Percentiles rank a stretch among this genome's conserved stretches.
These are phyloP conservation scores for Glyptemys insculpta DNA, from an alignment of 2,797 vertebrate genomes.

Conservation along the genomic window DNA sequence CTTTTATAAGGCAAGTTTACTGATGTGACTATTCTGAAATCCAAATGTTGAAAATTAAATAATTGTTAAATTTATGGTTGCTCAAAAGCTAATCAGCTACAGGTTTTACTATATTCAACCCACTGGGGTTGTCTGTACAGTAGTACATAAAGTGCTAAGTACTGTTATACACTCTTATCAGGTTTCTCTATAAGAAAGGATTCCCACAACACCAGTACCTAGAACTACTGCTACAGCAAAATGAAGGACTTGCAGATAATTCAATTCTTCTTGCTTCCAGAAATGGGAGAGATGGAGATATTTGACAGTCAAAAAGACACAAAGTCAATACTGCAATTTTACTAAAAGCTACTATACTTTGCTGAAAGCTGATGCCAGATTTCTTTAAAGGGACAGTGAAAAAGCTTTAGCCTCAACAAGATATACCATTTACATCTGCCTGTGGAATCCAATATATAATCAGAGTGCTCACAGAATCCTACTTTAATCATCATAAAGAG, in stretches of 20 bases:
- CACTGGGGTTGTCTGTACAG: not conserved
- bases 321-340: not conserved
- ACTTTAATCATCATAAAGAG: not conserved
- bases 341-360: not conserved
- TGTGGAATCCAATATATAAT: not conserved
- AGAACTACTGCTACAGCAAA: not conserved
- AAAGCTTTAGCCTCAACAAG: not conserved
- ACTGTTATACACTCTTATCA: not conserved
- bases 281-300: not conserved
- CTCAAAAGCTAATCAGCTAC: constrained; percentile 22
- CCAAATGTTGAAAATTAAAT: not conserved
- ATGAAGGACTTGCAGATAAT: not conserved
- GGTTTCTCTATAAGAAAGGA: not conserved
- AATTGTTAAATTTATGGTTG: not conserved
- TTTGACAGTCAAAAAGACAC: not conserved
- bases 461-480: not conserved
- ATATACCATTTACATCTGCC: not conserved
- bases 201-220: not conserved
- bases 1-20: not conserved
- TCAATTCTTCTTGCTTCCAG: not conserved
- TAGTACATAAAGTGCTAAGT: not conserved
- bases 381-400: not conserved
- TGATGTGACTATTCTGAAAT: not conserved
- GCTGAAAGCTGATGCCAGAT: not conserved
- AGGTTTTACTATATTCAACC: not conserved